Base-by-base conservation (phyloP, 2,888 invertebrate species). In the Sipunculus nudus region DNA sequence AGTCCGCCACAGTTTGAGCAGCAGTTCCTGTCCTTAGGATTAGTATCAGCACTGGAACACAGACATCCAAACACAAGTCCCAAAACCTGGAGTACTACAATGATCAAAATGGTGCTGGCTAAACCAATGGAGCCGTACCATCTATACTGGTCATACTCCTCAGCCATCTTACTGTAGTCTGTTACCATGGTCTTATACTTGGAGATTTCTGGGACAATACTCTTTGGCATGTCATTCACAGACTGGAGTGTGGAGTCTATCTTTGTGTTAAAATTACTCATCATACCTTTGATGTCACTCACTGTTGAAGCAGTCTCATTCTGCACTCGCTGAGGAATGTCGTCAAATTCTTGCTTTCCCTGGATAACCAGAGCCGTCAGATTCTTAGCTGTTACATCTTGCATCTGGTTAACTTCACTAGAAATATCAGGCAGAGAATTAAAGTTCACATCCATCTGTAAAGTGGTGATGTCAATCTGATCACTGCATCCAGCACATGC, bases 1-100 rank as follows among this genome's bases (percentile, higher is more conserved):
- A 68, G 57, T 19, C 77, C 76, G 1, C 74, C 77, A 31, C 65
- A 61, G 49, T 71, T 71, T 2, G 75, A 71, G 21, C 71, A 50
- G 38, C 68, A 63, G 4, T 72, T 63, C 26, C 77, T 50, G 21
- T 74, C 62, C 8, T 66, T 61, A 0, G 76, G 76, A 2, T 38
- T 23, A 16, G 50, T 60, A 1, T 49, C 25, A n/a, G 61, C 57
- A 19, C 55, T 47, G 35, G 60, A 48, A 21, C 70, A 68, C 10
- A 63, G 48, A 10, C 63, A 50, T 6, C 74, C 77, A 28, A 75
- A 65, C 3, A 67, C 43, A 31, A 75, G 31, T 8, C 76, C 76
- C 6, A 71, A 28, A 5, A 73, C 23, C 59, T 70, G 66, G 5
- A 77, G 61, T 0, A 66, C 31, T 0, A 71, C 70, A 13, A 76